Conservation (phyloP, 1,140 invertebrate species). For the Wasmannia auropunctata region DNA sequence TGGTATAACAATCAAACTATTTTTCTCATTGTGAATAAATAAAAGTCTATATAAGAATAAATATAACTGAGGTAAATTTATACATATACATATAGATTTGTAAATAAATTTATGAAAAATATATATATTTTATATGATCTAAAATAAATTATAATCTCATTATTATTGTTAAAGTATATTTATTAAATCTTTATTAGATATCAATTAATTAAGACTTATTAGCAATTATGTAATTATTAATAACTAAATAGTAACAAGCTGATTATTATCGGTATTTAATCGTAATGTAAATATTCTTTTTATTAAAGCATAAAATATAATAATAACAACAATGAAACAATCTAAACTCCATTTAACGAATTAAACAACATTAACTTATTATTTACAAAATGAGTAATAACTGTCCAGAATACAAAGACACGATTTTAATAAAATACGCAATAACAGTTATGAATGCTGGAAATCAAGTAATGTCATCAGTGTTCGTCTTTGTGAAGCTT, state of each 20-base stretch:
- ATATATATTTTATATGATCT: background rate
- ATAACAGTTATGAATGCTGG: constrained; percentile 22
- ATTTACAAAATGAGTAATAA: background rate
- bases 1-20: too few relatives aligned
- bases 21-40: too few relatives aligned
- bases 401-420: background rate
- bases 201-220: background rate
- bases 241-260: background rate
- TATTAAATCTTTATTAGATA: background rate
- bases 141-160: background rate
- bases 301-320: background rate
- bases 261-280: background rate
- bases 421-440: constrained; percentile 4
- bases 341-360: constrained; percentile 10
- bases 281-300: background rate
- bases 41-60: background rate
- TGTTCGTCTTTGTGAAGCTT: background rate
- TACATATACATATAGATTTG: background rate
- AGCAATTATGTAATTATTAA: background rate
- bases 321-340: background rate
- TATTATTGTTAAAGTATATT: background rate
- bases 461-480: constrained; percentile 12
- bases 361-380: background rate
- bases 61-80: background rate
- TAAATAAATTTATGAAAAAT: background rate